These are phyloP conservation scores for Orchesella flavescens DNA, from an alignment of 2,888 invertebrate genomes.

Conservation along the genomic window DNA sequence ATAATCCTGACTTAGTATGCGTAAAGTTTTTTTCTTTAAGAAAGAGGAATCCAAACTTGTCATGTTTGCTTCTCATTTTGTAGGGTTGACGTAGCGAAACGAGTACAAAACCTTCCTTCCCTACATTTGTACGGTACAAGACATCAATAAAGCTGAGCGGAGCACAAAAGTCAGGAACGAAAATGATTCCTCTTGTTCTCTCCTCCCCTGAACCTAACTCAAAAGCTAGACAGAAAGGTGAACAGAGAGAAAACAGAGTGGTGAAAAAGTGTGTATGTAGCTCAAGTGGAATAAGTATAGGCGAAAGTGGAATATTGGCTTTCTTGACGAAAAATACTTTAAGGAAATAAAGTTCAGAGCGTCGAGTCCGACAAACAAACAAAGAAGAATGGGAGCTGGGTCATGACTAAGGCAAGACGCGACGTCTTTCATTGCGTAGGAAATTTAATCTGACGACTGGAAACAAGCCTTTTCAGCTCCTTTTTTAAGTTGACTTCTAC, in stretches of 20 bases:
- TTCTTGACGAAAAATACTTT: slow-evolving; percentile 13
- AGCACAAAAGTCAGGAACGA: background rate
- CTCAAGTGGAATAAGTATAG: slow-evolving; percentile 28
- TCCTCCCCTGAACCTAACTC: too few relatives aligned
- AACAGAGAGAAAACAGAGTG: too few relatives aligned
- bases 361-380: too few relatives aligned
- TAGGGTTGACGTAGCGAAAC: slow-evolving; percentile 10
- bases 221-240: too few relatives aligned
- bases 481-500: too few relatives aligned
- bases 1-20: background rate
- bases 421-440: background rate
- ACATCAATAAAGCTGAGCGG: too few relatives aligned
- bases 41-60: slow-evolving; percentile 25
- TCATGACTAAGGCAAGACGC: background rate
- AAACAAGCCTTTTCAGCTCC: background rate
- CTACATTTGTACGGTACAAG: too few relatives aligned
- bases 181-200: too few relatives aligned
- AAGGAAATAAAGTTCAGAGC: background rate
- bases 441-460: slow-evolving; percentile 32
- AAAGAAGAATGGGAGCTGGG: too few relatives aligned
- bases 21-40: slow-evolving; percentile 5
- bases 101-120: background rate
- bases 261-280: background rate
- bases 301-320: slow-evolving; percentile 7
- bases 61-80: slow-evolving; percentile 34